These are phyloP conservation scores for Psittacula cyanocephala DNA, from an alignment of 2,113 vertebrate species.

Conservation along the genomic window DNA sequence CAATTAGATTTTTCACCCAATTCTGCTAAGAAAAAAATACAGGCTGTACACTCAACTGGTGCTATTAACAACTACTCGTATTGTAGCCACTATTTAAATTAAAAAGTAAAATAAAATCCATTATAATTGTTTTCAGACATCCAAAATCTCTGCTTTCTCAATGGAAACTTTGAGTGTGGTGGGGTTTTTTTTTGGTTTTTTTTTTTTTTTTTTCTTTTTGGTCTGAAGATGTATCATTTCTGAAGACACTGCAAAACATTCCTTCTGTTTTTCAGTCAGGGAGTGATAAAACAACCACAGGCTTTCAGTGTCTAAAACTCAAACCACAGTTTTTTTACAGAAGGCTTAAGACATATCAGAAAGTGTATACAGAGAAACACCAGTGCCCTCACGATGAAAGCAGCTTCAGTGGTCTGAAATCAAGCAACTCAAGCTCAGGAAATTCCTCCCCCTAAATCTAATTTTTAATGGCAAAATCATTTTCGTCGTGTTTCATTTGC, in stretches of 20 bases:
- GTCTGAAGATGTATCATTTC: not conserved
- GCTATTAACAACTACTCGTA: not conserved
- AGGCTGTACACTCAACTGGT: not conserved
- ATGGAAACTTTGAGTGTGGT: not conserved
- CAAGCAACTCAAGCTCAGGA: not conserved
- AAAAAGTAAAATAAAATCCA: not conserved
- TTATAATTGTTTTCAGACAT: not conserved
- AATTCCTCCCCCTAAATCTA: not conserved
- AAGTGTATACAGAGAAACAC: not conserved
- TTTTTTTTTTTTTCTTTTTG: not conserved
- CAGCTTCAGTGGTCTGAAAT: not conserved
- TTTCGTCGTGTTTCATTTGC: not conserved
- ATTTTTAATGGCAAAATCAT: not conserved
- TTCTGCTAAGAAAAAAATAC: not conserved
- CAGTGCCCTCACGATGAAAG: fast-evolving
- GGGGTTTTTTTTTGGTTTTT: not conserved
- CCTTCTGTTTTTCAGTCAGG: not conserved
- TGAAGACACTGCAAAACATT: not conserved
- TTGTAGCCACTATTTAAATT: not conserved
- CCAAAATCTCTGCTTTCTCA: not conserved
- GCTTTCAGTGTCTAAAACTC: not conserved
- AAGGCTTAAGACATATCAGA: not conserved
- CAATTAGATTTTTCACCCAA: not conserved
- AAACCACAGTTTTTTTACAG: not conserved
- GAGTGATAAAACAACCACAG: not conserved